phyloP scores from a whole-genome alignment of 2,797 vertebrate genomes.

The Remorina albescens region DNA sequence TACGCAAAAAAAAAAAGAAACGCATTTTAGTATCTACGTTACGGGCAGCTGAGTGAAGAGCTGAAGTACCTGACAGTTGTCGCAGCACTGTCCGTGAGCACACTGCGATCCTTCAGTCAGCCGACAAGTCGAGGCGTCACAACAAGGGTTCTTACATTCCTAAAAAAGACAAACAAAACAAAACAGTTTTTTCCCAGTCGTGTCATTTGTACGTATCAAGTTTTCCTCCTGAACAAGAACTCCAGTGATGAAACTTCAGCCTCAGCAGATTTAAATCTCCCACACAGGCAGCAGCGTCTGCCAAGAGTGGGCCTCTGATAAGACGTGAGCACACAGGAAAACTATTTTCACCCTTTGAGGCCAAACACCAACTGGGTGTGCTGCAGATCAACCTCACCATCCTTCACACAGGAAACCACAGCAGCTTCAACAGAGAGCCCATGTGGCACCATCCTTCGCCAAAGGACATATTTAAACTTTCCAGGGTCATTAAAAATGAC shows the following conservation, averaged over 20 bases:
- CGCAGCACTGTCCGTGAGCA: constrained; percentile 88
- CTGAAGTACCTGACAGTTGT: constrained; percentile 87
- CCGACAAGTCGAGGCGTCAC: constrained; percentile 89
- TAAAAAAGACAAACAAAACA: constrained; percentile 56
- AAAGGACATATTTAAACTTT: constrained; percentile 11
- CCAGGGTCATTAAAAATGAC: not conserved
- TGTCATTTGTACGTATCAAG: not conserved
- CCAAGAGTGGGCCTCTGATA: constrained; percentile 20
- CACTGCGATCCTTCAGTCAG: constrained; percentile 86
- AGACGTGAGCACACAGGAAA: constrained; percentile 37
- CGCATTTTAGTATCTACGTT: not conserved
- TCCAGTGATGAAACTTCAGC: not conserved
- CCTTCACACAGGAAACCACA: constrained; percentile 36
- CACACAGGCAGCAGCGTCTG: constrained; percentile 14
- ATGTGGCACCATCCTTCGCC: not conserved
- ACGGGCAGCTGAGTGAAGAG: not conserved
- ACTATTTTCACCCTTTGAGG: constrained; percentile 26
- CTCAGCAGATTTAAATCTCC: not conserved
- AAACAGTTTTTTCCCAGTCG: not conserved
- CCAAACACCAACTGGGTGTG: not conserved
- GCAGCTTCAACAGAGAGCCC: not conserved
- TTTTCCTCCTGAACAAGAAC: not conserved
- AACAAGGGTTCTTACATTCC: constrained; percentile 90
- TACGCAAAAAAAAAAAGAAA: not conserved
- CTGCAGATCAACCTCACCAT: not conserved